Conservation (phyloP, 2,888 invertebrate species). For the Trichogramma evanescens region DNA sequence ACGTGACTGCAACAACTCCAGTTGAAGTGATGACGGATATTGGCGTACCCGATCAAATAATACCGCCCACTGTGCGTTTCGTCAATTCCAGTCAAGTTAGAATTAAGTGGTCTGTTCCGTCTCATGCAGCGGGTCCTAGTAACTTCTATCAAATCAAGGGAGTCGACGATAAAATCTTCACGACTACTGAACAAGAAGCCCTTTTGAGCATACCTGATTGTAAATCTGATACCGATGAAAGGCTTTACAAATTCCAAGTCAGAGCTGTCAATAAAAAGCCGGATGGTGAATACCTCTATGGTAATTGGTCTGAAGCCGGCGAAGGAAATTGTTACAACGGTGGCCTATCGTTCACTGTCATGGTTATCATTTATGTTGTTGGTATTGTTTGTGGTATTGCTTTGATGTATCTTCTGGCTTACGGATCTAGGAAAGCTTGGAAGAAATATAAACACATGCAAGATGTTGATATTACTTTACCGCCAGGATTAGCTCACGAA, state of each 20-base stretch:
- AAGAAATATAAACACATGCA: conserved; percentile 58
- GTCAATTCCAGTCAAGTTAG: conserved; percentile 48
- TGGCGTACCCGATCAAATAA: conserved; percentile 50
- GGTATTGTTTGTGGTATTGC: conserved; percentile 29
- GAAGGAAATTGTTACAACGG: conserved; percentile 44
- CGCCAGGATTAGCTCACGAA: conserved; percentile 55
- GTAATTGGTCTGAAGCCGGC: conserved; percentile 46
- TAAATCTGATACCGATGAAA: conserved; percentile 35
- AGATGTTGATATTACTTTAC: conserved; percentile 62
- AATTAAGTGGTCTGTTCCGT: conserved; percentile 50
- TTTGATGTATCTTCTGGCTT: conserved; percentile 30
- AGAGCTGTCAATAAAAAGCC: conserved; percentile 44
- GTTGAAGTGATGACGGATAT: conserved; percentile 56
- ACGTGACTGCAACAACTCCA: conserved; percentile 45
- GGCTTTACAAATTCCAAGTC: conserved; percentile 39
- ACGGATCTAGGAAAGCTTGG: conserved; percentile 44
- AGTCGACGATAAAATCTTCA: conserved; percentile 37
- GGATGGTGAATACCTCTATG: conserved; percentile 35
- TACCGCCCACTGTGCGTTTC: conserved; percentile 42
- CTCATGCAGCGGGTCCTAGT: conserved; percentile 46
- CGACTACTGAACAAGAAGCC: conserved; percentile 33
- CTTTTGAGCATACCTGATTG: conserved; percentile 43
- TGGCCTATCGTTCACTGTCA: conserved; percentile 34
- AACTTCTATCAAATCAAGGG: conserved; percentile 51
- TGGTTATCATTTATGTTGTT: conserved; percentile 38